Evolutionary conservation across 2,113 vertebrate genomes (phyloP).

Genomic region (Antechinus flavipes): DNA sequence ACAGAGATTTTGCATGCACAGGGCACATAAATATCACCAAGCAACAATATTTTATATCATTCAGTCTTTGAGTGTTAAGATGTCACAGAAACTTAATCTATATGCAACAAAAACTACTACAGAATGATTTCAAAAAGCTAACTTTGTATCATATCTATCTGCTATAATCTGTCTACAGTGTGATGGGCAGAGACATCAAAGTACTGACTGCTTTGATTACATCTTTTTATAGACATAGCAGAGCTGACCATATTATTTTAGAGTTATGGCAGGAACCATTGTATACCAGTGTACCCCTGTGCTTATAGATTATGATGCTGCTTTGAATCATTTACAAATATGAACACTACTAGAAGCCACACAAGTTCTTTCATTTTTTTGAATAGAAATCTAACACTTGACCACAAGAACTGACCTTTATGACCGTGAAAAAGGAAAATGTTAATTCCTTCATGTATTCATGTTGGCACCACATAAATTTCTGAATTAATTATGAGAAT

Average conservation of each 20-base stretch:
- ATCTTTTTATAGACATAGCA: background rate
- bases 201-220: background rate
- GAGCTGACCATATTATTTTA: background rate
- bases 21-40: background rate
- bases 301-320: background rate
- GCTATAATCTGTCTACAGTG: background rate
- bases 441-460: constrained; percentile 4
- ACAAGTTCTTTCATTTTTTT: constrained; percentile 1
- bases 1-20: background rate
- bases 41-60: background rate
- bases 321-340: background rate
- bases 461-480: background rate
- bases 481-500: background rate
- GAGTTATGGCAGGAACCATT: background rate
- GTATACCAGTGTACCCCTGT: constrained; percentile 4
- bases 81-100: background rate
- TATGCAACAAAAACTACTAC: constrained; percentile 14
- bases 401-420: constrained; percentile 6
- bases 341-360: background rate
- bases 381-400: constrained; percentile 18
- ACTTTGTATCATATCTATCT: background rate
- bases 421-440: constrained; percentile 9
- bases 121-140: constrained; percentile 1
- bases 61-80: background rate
- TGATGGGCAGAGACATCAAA: background rate